These are phyloP conservation scores for Polietes domitor DNA, from an alignment of 2,888 invertebrate genomes.

Conservation along the genomic window DNA sequence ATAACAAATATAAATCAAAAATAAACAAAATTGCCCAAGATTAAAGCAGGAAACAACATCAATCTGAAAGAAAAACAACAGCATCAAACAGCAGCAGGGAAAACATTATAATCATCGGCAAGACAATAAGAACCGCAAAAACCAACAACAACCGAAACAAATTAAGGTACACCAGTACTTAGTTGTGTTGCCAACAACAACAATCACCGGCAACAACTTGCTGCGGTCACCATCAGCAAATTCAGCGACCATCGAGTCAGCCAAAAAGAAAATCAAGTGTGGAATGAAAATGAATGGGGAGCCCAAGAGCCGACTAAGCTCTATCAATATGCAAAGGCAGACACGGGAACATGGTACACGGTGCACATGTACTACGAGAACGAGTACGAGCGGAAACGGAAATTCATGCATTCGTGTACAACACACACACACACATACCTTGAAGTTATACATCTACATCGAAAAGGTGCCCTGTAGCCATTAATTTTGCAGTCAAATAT, in stretches of 20 bases:
- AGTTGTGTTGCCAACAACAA: constrained; percentile 32
- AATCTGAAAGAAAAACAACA: constrained; percentile 15
- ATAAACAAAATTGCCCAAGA: constrained; percentile 5
- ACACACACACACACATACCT: not conserved
- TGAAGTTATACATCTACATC: constrained; percentile 43
- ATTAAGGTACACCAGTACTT: constrained; percentile 36
- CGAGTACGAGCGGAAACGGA: constrained; percentile 57
- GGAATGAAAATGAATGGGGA: not conserved
- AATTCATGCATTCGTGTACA: constrained; percentile 42
- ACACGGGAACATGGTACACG: not conserved
- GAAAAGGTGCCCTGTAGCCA: constrained; percentile 52
- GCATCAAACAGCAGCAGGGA: not conserved
- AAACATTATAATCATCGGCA: constrained; percentile 25
- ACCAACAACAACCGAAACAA: not conserved
- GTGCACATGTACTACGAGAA: not conserved
- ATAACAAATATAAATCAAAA: not conserved
- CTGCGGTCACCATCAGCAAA: constrained; percentile 28
- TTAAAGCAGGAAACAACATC: not conserved
- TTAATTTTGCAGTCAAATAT: constrained; percentile 60
- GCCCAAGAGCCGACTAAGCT: constrained; percentile 46
- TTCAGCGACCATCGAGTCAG: constrained; percentile 6
- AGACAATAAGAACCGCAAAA: constrained; percentile 15
- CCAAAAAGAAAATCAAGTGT: not conserved
- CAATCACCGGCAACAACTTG: constrained; percentile 27
- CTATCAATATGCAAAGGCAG: constrained; percentile 34